Conservation (phyloP, 2,797 vertebrate genomes). For the Iguana delicatissima region DNA sequence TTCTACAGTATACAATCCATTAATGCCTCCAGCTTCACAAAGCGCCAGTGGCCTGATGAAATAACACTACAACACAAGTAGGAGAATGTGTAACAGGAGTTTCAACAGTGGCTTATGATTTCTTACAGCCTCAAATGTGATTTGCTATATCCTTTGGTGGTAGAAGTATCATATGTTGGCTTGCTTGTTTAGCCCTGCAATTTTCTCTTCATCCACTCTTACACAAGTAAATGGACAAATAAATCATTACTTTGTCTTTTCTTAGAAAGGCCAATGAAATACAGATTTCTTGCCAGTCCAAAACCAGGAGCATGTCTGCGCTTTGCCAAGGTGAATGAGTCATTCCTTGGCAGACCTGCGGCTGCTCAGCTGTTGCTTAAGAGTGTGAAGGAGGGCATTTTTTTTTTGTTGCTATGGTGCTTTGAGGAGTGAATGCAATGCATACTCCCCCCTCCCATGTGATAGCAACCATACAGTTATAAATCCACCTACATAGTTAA, state of each 20-base stretch:
- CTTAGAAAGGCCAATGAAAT: slow-evolving; percentile 31
- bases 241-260: slow-evolving; percentile 40
- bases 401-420: slow-evolving; percentile 49
- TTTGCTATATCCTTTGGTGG: neutral
- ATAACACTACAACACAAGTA: neutral
- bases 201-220: slow-evolving; percentile 20
- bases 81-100: neutral
- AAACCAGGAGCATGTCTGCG: slow-evolving; percentile 21
- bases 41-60: neutral
- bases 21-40: slow-evolving; percentile 1
- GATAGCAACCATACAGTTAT: slow-evolving; percentile 28
- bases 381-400: slow-evolving; percentile 52
- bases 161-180: neutral
- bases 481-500: slow-evolving; percentile 34
- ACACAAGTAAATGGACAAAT: slow-evolving; percentile 36
- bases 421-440: slow-evolving; percentile 26
- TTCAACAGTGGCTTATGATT: slow-evolving; percentile 12
- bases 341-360: slow-evolving; percentile 18
- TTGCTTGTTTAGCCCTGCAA: slow-evolving; percentile 28
- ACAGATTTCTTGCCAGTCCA: slow-evolving; percentile 26
- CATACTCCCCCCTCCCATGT: neutral
- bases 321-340: slow-evolving; percentile 27
- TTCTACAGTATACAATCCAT: neutral
- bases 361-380: slow-evolving; percentile 25
- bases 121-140: neutral